These are phyloP conservation scores for Apocrypta bakeri DNA, from an alignment of 1,140 invertebrate species.

Conservation along the genomic window DNA sequence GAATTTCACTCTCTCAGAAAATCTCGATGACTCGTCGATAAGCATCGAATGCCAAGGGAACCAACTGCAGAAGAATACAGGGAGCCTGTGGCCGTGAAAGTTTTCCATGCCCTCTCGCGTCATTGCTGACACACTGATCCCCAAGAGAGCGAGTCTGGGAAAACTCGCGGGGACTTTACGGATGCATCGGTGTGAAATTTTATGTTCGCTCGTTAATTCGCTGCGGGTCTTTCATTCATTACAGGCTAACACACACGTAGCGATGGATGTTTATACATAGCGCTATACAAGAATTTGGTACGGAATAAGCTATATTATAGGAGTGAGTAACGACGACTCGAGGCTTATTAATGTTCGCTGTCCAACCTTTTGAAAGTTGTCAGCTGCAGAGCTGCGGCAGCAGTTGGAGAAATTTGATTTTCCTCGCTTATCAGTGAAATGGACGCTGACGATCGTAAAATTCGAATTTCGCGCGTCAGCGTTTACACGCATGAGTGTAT, in stretches of 20 bases:
- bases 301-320: not conserved
- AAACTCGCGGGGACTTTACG: not conserved
- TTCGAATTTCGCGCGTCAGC: not conserved
- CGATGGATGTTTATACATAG: not conserved
- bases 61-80: not conserved
- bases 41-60: not conserved
- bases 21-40: not conserved
- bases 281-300: not conserved
- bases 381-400: not conserved
- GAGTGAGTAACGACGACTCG: not conserved
- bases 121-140: not conserved
- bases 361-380: not conserved
- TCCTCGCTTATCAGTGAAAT: not conserved
- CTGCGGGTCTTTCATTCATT: conserved; percentile 25
- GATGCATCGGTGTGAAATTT: conserved; percentile 11
- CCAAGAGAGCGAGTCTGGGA: not conserved
- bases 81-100: conserved; percentile 65
- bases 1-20: not conserved
- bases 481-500: not conserved
- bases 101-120: conserved; percentile 45
- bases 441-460: not conserved
- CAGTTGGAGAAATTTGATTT: not conserved
- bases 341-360: not conserved
- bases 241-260: no score
- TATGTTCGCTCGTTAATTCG: conserved; percentile 18